Percentiles rank a stretch among this genome's conserved stretches.
These are phyloP conservation scores for Pogonognathellus flavescens DNA, from an alignment of 1,140 invertebrate species.

Conservation along the genomic window DNA sequence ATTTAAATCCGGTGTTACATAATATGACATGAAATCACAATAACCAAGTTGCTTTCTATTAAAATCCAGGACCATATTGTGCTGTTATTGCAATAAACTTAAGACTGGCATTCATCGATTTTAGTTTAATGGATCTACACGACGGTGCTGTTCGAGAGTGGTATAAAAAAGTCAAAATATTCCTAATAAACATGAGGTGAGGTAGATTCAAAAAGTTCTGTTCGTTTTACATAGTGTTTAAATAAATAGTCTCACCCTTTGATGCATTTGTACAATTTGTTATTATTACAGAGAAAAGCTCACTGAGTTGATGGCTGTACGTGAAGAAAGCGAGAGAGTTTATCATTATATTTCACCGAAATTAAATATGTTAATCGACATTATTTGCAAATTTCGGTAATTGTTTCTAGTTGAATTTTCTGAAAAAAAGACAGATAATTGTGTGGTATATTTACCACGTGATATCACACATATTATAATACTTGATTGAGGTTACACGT, in stretches of 20 bases:
- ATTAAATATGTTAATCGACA: neutral
- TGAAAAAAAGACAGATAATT: no score
- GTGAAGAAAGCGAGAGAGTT: neutral
- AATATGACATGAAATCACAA: neutral
- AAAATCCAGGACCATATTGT: slow-evolving; percentile 48
- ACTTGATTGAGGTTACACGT: no score
- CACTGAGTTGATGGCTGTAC: neutral
- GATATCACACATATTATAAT: no score
- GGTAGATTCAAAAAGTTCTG: no score
- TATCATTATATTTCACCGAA: slow-evolving; percentile 7
- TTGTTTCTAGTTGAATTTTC: neutral
- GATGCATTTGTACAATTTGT: no score
- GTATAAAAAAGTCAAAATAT: slow-evolving; percentile 56
- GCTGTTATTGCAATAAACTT: slow-evolving; percentile 30
- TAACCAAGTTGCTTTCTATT: neutral
- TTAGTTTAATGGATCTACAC: slow-evolving; percentile 55
- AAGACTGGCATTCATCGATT: slow-evolving; percentile 53
- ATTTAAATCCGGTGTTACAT: no score
- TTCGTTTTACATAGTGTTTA: no score
- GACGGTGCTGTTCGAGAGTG: slow-evolving; percentile 58
- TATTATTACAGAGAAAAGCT: neutral
- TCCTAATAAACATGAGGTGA: slow-evolving; percentile 3
- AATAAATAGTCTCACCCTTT: no score
- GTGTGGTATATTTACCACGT: no score
- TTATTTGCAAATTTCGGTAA: slow-evolving; percentile 16